Conservation (phyloP, 2,113 vertebrate genomes). For the Muntiacus muntjak region DNA sequence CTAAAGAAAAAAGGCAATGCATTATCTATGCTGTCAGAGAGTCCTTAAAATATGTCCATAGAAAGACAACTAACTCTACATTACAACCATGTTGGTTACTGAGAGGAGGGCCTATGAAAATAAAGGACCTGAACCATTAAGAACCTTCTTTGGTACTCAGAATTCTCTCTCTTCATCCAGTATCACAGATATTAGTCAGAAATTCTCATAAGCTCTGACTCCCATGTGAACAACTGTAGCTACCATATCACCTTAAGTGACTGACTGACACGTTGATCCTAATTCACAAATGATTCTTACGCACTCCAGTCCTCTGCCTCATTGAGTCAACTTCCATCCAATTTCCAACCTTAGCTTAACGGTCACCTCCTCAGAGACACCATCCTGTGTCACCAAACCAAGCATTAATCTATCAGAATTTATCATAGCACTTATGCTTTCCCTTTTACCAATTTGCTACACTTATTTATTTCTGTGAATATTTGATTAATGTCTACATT, state of each 20-base stretch:
- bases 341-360: neutral
- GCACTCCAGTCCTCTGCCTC: neutral
- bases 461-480: neutral
- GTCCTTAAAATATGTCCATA: neutral
- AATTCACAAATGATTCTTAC: neutral
- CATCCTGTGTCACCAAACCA: neutral
- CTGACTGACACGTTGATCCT: neutral
- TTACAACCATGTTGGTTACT: neutral
- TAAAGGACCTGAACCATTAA: neutral
- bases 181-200: neutral
- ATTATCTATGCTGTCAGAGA: neutral
- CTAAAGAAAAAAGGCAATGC: neutral
- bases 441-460: neutral
- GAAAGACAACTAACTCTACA: neutral
- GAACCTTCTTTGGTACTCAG: neutral
- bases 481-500: neutral
- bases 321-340: neutral
- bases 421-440: neutral
- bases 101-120: neutral
- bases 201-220: neutral
- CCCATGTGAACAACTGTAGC: neutral
- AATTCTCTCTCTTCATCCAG: neutral
- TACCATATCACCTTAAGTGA: neutral
- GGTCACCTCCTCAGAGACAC: neutral
- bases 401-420: neutral